phyloP scores from a whole-genome alignment of 1,140 invertebrate genomes.

The Drosophila bifasciata region DNA sequence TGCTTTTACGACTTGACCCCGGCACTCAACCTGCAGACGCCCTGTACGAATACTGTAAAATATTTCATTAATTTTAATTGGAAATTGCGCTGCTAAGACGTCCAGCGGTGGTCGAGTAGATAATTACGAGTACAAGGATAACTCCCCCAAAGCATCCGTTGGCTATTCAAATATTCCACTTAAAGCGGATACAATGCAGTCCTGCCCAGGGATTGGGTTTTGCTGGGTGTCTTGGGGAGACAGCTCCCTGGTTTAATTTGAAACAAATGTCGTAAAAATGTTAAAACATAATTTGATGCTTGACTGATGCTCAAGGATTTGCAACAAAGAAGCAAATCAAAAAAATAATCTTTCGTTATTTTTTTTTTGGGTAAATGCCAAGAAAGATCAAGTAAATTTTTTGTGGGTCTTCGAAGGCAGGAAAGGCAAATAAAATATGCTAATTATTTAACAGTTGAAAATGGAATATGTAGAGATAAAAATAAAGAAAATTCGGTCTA shows the following conservation, averaged over 20 bases:
- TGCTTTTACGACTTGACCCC: slow-evolving; percentile 75
- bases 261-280: slow-evolving; percentile 80
- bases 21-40: slow-evolving; percentile 1
- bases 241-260: slow-evolving; percentile 65
- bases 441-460: not conserved
- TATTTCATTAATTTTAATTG: slow-evolving; percentile 83
- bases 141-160: slow-evolving; percentile 26
- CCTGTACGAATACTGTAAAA: slow-evolving; percentile 42
- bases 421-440: not conserved
- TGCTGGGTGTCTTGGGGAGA: slow-evolving; percentile 35
- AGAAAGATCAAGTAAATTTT: slow-evolving; percentile 42
- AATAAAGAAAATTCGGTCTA: not conserved
- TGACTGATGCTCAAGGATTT: slow-evolving; percentile 65
- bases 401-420: slow-evolving; percentile 14
- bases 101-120: slow-evolving; percentile 66
- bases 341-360: slow-evolving; percentile 13
- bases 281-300: slow-evolving; percentile 72
- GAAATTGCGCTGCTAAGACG: slow-evolving; percentile 72
- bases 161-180: slow-evolving; percentile 65
- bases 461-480: not conserved
- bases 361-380: not conserved
- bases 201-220: not conserved
- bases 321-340: slow-evolving; percentile 21
- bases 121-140: slow-evolving; percentile 60
- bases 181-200: slow-evolving; percentile 45